Conservation (phyloP, 2,888 invertebrate species). For the Amblyjoppa fuscipennis region DNA sequence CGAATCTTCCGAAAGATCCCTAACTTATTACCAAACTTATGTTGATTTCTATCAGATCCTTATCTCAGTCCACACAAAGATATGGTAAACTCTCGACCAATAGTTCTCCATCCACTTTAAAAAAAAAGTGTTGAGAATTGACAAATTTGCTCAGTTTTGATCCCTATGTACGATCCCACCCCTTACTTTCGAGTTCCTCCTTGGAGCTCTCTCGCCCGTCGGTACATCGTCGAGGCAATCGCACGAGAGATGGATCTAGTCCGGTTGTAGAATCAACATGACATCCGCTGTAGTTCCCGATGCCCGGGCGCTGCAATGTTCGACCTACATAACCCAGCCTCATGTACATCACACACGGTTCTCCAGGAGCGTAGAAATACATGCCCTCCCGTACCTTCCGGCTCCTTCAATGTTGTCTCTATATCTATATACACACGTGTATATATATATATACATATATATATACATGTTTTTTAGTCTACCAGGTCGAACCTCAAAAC, state of each 20-base stretch:
- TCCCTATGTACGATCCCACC: no score
- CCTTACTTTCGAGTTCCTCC: background rate
- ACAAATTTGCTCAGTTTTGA: no score
- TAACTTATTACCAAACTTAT: no score
- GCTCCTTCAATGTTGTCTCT: background rate
- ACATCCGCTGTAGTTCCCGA: constrained; percentile 40
- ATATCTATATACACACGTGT: background rate
- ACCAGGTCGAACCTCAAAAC: constrained; percentile 16
- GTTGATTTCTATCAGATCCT: no score
- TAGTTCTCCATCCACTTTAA: no score
- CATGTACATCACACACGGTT: constrained; percentile 40
- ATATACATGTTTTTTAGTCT: background rate
- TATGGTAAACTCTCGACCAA: no score
- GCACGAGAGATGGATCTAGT: constrained; percentile 22
- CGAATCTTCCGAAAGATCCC: no score
- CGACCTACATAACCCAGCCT: constrained; percentile 32
- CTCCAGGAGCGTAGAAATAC: background rate
- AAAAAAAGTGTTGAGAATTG: no score
- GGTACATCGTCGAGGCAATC: constrained; percentile 21
- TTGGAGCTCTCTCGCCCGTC: background rate
- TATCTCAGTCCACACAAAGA: no score
- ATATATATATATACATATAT: background rate
- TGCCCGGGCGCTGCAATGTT: constrained; percentile 51
- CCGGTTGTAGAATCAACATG: constrained; percentile 50
- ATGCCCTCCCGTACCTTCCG: constrained; percentile 1